Conservation (phyloP, 1,140 invertebrate species). For the Coboldia fuscipes region DNA sequence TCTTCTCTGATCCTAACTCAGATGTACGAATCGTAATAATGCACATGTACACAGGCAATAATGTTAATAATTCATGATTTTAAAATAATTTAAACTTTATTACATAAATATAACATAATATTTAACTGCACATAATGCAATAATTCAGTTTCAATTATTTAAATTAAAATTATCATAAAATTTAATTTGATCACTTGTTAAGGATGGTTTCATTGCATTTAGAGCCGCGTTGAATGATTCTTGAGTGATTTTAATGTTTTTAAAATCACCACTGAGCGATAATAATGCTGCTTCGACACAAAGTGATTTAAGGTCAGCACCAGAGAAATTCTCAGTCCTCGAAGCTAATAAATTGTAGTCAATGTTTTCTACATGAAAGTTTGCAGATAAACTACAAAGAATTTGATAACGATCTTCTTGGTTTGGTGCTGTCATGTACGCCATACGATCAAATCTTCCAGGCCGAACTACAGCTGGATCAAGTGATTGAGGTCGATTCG, state of each 20-base stretch:
- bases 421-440: constrained; percentile 56
- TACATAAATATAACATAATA: too few species aligned
- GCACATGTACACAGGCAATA: too few species aligned
- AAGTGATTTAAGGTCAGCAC: constrained; percentile 52
- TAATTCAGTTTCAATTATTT: too few species aligned
- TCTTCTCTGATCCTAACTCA: too few species aligned
- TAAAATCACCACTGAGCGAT: constrained; percentile 32
- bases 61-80: too few species aligned
- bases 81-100: too few species aligned
- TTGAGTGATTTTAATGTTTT: constrained; percentile 18
- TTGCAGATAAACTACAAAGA: too few species aligned
- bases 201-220: constrained; percentile 26
- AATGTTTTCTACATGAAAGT: constrained; percentile 32
- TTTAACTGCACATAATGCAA: too few species aligned
- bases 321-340: constrained; percentile 43
- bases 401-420: constrained; percentile 32
- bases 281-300: constrained; percentile 48
- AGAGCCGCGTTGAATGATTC: constrained; percentile 33
- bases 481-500: constrained; percentile 57
- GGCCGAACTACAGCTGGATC: constrained; percentile 55
- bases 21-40: too few species aligned
- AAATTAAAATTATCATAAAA: constrained; percentile 20
- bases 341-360: constrained; percentile 32
- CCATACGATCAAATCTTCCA: constrained; percentile 48
- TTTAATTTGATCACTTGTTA: constrained; percentile 20